Evolutionary conservation across 1,140 invertebrate species (phyloP), one percentile per base, ranked within the genome.

Genomic region (Elysia chlorotica): DNA sequence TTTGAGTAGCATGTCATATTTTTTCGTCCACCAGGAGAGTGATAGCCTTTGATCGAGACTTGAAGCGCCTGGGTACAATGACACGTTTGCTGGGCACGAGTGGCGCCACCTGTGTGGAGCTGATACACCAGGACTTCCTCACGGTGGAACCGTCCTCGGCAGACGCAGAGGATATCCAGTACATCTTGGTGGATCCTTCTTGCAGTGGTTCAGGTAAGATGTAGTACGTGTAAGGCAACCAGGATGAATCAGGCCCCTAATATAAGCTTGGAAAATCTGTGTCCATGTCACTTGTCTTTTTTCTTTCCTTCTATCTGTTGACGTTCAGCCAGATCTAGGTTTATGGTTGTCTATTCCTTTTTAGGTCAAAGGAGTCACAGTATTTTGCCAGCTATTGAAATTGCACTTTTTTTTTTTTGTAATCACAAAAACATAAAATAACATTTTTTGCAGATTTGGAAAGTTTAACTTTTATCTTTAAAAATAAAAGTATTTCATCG

Each of bases 121-220:
- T 91, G 10, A 84, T 93, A 1, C 88, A 92, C 81, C 89, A 86
- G 65, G 96, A 98, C 89, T 92, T 93, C 59, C 87, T 94, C 21
- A 90, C 87, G 37, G 86, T 95, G 14, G 88, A 91, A 72, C 83
- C 89, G 31, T 84, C 87, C 0, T 87, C 91, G 65, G 66, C 76
- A 31, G 68, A 78, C 35, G 93, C 90, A 84, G 89, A 91, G 30
- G 88, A 92, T 82, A 93, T 98, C 0, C 91, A 96, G 85, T 97
- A 96, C 81, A 93, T 98, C 77, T 87, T 99, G 28, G 91, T 99
- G 0, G 97, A 99, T 90, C 96, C 97, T 3, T 95, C 95, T 72
- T 99, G 97, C 88, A 95, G 95, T 73, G 96, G 96, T 48, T 95
- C 95, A 87, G 97, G 97, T 92, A 90, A 85, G 31, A 38, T 30